Evolutionary conservation across 2,888 invertebrate species (phyloP), one percentile per base, ranked within the genome.

Genomic region (Ochropleura plecta): DNA sequence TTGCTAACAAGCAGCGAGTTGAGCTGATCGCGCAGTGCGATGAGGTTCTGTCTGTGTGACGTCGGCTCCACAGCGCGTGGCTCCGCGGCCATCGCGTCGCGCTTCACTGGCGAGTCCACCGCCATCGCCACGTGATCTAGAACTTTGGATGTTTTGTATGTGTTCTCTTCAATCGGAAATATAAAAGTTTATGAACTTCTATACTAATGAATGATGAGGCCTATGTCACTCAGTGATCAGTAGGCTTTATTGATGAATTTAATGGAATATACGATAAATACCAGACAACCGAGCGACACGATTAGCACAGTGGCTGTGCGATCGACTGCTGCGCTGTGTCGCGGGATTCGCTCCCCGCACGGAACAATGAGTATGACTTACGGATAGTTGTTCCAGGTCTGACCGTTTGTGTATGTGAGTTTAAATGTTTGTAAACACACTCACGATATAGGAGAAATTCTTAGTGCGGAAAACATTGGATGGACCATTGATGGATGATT

Each of bases 21-120:
- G 40, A 97, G 93, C 81, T 96, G 96, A 80, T 96, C 96, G 48
- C 95, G 92, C 46, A 97, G 91, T 3, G 93, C 90, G 51, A 94
- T 77, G 30, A 96, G 93, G 88, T 96, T 95, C 88, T 94, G 93
- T 7, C 92, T 84, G 89, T 96, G 96, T n/a, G 94, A 93, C 14
- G 91, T 86, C 9, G 95, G 93, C 85, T 95, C 96, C 44, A 94
- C 93, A 18, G 93, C 90, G 72, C 94, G 94, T 16, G 93, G 92
- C 85, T 93, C 93, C 0, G 89, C 90, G 0, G 89, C 71, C 49
- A 84, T 80, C n/a, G 77, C 78, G 18, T 91, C 92, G 77, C 93
- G 93, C 78, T 93, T 94, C 85, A 94, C 93, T 10, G 96, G 95
- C 65, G 95, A 96, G 80, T 95, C 94, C 80, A 93, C 93, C 2